phyloP scores from a whole-genome alignment of 2,797 vertebrate genomes.

The Spizella passerina region DNA sequence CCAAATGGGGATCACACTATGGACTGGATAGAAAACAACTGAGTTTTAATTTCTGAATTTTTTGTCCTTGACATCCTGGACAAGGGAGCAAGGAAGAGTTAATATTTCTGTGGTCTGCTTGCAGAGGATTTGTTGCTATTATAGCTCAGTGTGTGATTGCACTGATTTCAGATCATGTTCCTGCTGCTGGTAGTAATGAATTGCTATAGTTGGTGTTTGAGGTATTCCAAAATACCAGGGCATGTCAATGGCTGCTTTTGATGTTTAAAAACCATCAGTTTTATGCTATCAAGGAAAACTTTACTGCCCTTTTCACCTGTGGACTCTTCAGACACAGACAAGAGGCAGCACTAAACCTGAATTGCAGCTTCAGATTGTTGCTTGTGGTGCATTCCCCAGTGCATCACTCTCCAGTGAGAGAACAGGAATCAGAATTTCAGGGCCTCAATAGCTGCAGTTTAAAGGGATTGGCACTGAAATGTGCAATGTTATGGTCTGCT shows the following conservation, averaged over 20 bases:
- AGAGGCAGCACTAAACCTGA: not conserved
- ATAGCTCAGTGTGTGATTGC: not conserved
- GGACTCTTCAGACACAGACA: not conserved
- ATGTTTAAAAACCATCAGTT: not conserved
- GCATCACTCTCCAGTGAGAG: not conserved
- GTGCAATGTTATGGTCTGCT: rapidly evolving
- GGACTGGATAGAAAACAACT: not conserved
- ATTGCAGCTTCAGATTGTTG: not conserved
- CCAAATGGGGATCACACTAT: not conserved
- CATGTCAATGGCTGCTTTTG: not conserved
- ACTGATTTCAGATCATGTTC: not conserved
- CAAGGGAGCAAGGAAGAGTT: not conserved
- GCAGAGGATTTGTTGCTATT: not conserved
- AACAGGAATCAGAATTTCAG: not conserved
- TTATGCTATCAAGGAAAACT: not conserved
- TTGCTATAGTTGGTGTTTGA: not conserved
- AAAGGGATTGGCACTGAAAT: not conserved
- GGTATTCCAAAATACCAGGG: not conserved
- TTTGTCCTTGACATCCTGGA: not conserved
- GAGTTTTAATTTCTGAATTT: not conserved
- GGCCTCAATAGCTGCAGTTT: not conserved
- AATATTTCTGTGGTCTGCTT: not conserved
- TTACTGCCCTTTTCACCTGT: not conserved
- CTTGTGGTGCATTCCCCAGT: not conserved
- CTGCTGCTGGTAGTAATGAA: not conserved